Conservation (phyloP, 2,888 invertebrate genomes). For the Cantharis rufa region DNA sequence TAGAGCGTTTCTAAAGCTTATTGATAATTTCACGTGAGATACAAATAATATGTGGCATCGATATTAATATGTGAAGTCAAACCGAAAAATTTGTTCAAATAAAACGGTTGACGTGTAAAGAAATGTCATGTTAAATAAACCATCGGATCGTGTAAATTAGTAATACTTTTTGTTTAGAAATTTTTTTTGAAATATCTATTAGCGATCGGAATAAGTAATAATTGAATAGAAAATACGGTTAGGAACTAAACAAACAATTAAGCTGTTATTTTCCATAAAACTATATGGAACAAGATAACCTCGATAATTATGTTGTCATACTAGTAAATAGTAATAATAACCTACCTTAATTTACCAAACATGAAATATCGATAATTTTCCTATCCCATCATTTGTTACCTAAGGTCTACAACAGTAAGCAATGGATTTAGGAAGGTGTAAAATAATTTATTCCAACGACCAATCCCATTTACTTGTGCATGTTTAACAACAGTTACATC, state of each 20-base stretch:
- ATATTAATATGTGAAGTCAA: background rate
- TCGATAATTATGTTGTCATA: constrained; percentile 36
- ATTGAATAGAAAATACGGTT: background rate
- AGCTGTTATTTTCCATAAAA: constrained; percentile 19
- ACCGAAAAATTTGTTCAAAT: background rate
- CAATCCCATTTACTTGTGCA: background rate
- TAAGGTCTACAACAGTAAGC: background rate
- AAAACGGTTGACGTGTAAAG: background rate
- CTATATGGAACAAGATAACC: constrained; percentile 33
- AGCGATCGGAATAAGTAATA: background rate
- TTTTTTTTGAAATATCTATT: background rate
- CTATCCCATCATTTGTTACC: background rate
- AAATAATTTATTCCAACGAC: background rate
- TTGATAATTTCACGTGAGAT: background rate
- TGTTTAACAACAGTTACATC: background rate
- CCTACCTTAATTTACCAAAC: constrained; percentile 29
- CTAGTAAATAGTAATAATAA: constrained; percentile 33
- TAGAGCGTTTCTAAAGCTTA: background rate
- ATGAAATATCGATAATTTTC: constrained; percentile 19
- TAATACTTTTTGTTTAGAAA: background rate
- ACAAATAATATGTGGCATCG: background rate
- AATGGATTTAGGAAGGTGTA: background rate
- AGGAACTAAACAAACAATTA: constrained; percentile 14
- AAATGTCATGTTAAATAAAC: background rate
- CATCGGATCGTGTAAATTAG: background rate